Conservation (phyloP, 2,888 invertebrate species). For the Nomada goodeniana region DNA sequence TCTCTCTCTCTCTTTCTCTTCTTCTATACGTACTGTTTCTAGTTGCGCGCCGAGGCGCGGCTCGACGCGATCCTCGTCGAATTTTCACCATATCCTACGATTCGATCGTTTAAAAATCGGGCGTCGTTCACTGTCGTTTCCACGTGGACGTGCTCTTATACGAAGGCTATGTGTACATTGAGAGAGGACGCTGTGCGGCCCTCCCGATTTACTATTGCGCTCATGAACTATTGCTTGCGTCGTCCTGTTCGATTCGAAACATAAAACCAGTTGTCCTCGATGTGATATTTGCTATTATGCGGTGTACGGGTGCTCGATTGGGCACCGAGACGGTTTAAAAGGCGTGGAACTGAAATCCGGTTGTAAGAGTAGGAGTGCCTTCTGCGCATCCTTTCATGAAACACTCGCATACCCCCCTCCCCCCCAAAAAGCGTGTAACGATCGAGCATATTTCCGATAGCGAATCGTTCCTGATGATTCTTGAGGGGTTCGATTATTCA, state of each 20-base stretch:
- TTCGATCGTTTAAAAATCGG: constrained; percentile 35
- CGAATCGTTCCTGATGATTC: constrained; percentile 11
- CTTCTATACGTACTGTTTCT: too few relatives aligned
- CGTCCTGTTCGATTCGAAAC: constrained; percentile 65
- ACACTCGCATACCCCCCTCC: constrained; percentile 40
- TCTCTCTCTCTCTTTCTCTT: neutral
- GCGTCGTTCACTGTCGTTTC: constrained; percentile 48
- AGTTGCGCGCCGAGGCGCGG: constrained; percentile 11
- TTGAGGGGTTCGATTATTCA: constrained; percentile 30
- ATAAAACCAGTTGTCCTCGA: constrained; percentile 68
- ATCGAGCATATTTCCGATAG: constrained; percentile 8
- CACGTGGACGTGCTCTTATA: constrained; percentile 53
- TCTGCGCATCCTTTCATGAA: constrained; percentile 58
- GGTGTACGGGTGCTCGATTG: constrained; percentile 5
- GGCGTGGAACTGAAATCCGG: constrained; percentile 60
- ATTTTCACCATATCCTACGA: constrained; percentile 1
- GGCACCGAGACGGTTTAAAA: constrained; percentile 34
- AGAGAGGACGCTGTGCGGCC: constrained; percentile 35
- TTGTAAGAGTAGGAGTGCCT: constrained; percentile 51
- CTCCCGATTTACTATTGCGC: constrained; percentile 47
- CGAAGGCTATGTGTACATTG: constrained; percentile 44
- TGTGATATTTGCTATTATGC: constrained; percentile 25
- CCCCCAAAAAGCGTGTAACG: constrained; percentile 17
- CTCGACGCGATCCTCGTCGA: constrained; percentile 13
- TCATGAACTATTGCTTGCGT: constrained; percentile 42